Percentiles rank a stretch among this genome's conserved stretches.
These are phyloP conservation scores for Dasypogon diadema DNA, from an alignment of 2,888 invertebrate genomes.

Conservation along the genomic window DNA sequence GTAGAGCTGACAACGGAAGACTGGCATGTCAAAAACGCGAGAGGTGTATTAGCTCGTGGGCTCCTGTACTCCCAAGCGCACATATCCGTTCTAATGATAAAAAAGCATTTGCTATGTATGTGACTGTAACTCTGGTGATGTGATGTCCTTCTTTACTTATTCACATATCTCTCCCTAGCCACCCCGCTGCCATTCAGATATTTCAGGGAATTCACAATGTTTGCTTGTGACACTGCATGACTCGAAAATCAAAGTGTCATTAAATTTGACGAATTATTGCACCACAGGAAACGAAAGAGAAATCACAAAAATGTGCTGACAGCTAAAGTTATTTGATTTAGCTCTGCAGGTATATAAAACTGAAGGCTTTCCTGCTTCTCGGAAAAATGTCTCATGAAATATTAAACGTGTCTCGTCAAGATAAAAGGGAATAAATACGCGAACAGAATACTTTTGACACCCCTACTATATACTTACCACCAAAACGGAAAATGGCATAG, in stretches of 20 bases:
- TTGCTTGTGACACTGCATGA: constrained; percentile 11
- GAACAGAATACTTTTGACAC: constrained; percentile 51
- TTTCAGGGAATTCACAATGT: neutral
- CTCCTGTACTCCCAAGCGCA: too few species aligned
- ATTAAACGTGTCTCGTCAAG: constrained; percentile 50
- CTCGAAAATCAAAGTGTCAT: constrained; percentile 27
- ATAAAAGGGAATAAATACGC: constrained; percentile 49
- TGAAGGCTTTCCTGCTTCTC: neutral
- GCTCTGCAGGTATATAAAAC: neutral
- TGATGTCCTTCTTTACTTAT: too few species aligned
- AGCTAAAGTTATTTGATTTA: constrained; percentile 36
- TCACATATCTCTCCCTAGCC: too few species aligned
- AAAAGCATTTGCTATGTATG: too few species aligned
- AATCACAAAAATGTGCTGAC: constrained; percentile 14
- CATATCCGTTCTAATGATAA: too few species aligned
- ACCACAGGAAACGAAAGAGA: constrained; percentile 19
- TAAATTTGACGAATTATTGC: constrained; percentile 33
- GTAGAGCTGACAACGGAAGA: too few species aligned
- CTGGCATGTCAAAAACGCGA: too few species aligned
- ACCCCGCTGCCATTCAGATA: too few species aligned
- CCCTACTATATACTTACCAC: neutral
- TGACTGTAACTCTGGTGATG: too few species aligned
- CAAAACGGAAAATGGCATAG: constrained; percentile 39
- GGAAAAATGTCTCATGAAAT: constrained; percentile 43
- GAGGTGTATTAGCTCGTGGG: too few species aligned